Evolutionary conservation across 2,113 vertebrate genomes (phyloP), one percentile per base, ranked within the genome.

Genomic region (Sphyrna mokarran): DNA sequence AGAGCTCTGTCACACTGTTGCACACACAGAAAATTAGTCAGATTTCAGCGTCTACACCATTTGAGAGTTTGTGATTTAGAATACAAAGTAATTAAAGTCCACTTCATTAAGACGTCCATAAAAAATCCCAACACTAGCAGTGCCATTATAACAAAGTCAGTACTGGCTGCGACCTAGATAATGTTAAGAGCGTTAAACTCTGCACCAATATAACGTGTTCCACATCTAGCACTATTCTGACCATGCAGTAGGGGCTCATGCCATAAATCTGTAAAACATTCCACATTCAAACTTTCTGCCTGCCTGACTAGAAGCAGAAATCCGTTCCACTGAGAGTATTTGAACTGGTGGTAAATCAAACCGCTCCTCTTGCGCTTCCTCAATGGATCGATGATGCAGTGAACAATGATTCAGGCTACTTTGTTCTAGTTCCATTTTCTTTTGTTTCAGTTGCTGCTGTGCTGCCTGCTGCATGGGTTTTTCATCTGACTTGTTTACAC

Each of bases 281-380:
- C 96, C 94, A 83, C 96, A 68, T 96, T 96, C 96, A 86, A 95
- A 96, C 48, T n/a, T 70, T 95, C 87, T 43, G 98, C 99, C 98
- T 99, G 99, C 99, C 97, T 99, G 99, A 98, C 98, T 98, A 29
- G 99, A 99, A 0, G 99, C 98, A 96, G 99, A 99, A 96, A 99
- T 98, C 97, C 98, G 97, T 97, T 99, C 98, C 91, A 97, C 96
- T 76, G 96, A 96, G 95, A 98, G 97, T 0, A 97, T 96, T 96
- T 98, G 98, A 95, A 97, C 72, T 96, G 97, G 96, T 80, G 97
- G 97, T 95, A 98, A 96, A 96, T 98, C 98, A 95, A 98, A 96
- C 98, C 97, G 95, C 97, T 97, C 0, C 97, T 97, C 29, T 97
- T 97, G 96, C 6, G 78, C 94, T 40, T 76, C 95, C 96, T 95